These are phyloP conservation scores for Tiaroga cobitis DNA, from an alignment of 2,797 vertebrate species.

Conservation along the genomic window DNA sequence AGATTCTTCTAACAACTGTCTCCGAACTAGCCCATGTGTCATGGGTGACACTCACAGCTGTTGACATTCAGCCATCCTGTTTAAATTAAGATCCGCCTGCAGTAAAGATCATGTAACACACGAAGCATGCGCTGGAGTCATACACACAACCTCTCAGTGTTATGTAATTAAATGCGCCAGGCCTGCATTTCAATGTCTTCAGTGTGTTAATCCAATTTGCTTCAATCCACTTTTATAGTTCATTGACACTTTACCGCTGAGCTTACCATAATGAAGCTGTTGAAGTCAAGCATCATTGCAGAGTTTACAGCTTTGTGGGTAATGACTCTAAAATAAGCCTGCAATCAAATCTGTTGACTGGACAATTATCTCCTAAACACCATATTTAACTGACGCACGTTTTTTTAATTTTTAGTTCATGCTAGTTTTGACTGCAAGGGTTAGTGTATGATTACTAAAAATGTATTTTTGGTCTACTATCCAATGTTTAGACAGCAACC, in stretches of 20 bases:
- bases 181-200: background rate
- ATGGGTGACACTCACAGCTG: slow-evolving; percentile 15
- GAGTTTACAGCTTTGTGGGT: background rate
- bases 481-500: background rate
- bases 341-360: background rate
- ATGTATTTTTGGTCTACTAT: background rate
- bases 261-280: slow-evolving; percentile 12
- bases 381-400: background rate
- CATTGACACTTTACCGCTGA: slow-evolving; percentile 5
- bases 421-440: background rate
- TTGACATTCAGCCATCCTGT: background rate
- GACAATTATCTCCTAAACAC: background rate
- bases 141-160: background rate
- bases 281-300: background rate
- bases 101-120: slow-evolving; percentile 21
- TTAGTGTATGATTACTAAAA: too few relatives aligned
- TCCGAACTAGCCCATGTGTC: background rate
- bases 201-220: slow-evolving; percentile 14
- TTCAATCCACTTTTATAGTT: background rate
- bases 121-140: background rate
- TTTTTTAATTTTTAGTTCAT: background rate
- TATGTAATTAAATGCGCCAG: slow-evolving; percentile 14
- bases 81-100: slow-evolving; percentile 2
- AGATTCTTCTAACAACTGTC: background rate
- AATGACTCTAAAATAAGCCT: background rate